phyloP scores from a whole-genome alignment of 2,888 invertebrate genomes.

The Acrobasis repandana region DNA sequence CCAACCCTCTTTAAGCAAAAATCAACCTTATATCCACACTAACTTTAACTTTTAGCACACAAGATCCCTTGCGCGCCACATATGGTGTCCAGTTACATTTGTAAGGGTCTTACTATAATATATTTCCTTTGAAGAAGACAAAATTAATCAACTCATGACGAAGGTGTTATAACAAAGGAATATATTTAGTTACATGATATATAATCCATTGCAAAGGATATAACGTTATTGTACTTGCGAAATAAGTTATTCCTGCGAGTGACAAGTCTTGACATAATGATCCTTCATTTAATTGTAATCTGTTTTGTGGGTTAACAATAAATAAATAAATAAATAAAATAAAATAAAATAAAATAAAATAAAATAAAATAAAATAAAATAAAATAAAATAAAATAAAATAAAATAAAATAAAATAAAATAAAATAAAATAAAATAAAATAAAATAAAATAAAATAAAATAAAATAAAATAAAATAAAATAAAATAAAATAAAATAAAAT shows the following conservation, averaged over 20 bases:
- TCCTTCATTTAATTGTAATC: no score
- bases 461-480: no score
- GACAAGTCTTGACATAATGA: no score
- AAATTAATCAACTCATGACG: slow-evolving; percentile 62
- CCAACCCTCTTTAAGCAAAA: slow-evolving; percentile 38
- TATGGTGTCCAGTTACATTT: slow-evolving; percentile 42
- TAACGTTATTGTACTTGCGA: slow-evolving; percentile 29
- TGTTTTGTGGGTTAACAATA: no score
- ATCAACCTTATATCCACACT: slow-evolving; percentile 35
- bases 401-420: no score
- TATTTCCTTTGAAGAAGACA: slow-evolving; percentile 40
- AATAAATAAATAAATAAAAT: no score
- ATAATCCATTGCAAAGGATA: slow-evolving; percentile 34
- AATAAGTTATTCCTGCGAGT: background rate
- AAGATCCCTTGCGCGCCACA: slow-evolving; percentile 35
- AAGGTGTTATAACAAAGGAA: slow-evolving; percentile 50
- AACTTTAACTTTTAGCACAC: slow-evolving; percentile 1
- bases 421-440: no score
- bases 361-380: no score
- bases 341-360: no score
- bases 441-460: no score
- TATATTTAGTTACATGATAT: slow-evolving; percentile 42
- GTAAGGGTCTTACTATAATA: slow-evolving; percentile 29
- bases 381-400: no score
- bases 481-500: no score